These are phyloP conservation scores for Sabatieria punctata DNA, from an alignment of 2,888 invertebrate genomes.

Conservation along the genomic window DNA sequence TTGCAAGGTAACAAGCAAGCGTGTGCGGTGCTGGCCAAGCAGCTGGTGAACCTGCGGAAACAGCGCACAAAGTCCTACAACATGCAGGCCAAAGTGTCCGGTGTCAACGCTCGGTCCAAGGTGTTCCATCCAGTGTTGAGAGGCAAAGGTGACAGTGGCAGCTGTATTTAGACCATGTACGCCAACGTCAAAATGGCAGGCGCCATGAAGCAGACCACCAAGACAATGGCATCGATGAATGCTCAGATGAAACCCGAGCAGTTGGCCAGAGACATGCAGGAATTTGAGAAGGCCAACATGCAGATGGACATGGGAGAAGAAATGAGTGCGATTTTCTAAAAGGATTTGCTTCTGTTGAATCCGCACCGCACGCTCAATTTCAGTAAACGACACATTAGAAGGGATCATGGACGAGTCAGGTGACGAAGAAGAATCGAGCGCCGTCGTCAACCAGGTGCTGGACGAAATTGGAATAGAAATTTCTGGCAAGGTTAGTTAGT, in stretches of 20 bases:
- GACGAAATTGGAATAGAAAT: constrained; percentile 92
- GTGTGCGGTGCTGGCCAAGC: constrained; percentile 57
- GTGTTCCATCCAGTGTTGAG: not conserved
- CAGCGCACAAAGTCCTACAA: constrained; percentile 64
- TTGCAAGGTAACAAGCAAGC: constrained; percentile 64
- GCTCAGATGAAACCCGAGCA: constrained; percentile 67
- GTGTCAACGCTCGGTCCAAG: constrained; percentile 68
- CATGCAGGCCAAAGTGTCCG: constrained; percentile 58
- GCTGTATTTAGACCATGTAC: constrained; percentile 53
- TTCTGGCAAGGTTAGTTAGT: constrained; percentile 53
- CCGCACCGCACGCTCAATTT: constrained; percentile 17
- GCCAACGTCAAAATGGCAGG: constrained; percentile 68
- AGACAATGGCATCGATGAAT: constrained; percentile 75
- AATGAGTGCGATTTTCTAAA: constrained; percentile 50
- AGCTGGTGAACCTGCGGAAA: constrained; percentile 65
- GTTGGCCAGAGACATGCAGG: constrained; percentile 59
- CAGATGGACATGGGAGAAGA: constrained; percentile 91
- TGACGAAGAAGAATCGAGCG: constrained; percentile 72
- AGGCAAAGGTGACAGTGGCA: not conserved
- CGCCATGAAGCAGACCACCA: constrained; percentile 70
- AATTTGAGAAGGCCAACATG: constrained; percentile 62
- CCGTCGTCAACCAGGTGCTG: constrained; percentile 70
- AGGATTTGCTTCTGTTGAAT: not conserved
- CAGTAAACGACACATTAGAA: constrained; percentile 74
- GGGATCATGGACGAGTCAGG: constrained; percentile 71